Base-by-base conservation (phyloP, 2,888 invertebrate genomes). In the Cephus spinipes region DNA sequence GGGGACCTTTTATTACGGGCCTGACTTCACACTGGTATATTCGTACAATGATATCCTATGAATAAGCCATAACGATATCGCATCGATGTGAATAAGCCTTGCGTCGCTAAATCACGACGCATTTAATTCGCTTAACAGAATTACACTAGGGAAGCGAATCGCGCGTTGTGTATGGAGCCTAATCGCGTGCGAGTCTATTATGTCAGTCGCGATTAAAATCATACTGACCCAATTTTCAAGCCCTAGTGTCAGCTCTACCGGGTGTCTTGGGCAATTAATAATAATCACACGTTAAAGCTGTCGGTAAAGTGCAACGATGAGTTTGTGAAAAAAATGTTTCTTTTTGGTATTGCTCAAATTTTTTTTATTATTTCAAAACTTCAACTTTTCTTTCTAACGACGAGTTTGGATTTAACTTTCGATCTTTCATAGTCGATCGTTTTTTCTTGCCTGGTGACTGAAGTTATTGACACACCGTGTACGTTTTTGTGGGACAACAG, bases 201-300 rank as follows among this genome's bases (percentile, higher is more conserved):
- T 71, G 71, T 71, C 71, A 71, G 71, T 31, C 12, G 71, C 71
- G 33, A 71, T 71, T 71, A 71, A 71, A 71, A 71, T 71, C 71
- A 33, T 71, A 31, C 71, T 71, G 71, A 71, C 71, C 71, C 33
- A 71, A 71, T 71, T 71, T 71, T 33, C 71, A 9, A 71, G 71
- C 71, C 6, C 31, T 31, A 71, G 71, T 33, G 71, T 32, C 33
- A 71, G 32, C 31, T 33, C 71, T 71, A 71, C 31, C 71, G 71
- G 71, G 71, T 71, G 71, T 71, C 71, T 71, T 33, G 32, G 71
- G 55, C 23, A 55, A 55, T 55, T 55, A 55, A 9, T 55, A 55
- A 55, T 55, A 55, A 55, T 55, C 55, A 6, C 23, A 23, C 55
- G 55, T 9, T 55, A 55, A 23, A 55, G 6, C 23, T 23, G 55